phyloP scores from a whole-genome alignment of 1,140 invertebrate genomes.

The Listronotus oregonensis region DNA sequence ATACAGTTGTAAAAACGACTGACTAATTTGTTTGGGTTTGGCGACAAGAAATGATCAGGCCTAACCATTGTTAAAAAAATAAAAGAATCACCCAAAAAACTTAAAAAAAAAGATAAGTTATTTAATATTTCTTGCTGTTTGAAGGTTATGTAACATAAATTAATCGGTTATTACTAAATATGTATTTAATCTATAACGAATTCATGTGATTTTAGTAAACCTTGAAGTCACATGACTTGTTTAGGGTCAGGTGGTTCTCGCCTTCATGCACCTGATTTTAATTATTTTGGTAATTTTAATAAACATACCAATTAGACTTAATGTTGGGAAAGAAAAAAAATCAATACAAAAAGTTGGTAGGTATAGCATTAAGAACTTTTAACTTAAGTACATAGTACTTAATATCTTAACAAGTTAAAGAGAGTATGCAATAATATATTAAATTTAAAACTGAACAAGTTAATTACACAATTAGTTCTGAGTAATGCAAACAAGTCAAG shows the following conservation, averaged over 20 bases:
- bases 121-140: too few relatives aligned
- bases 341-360: too few relatives aligned
- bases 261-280: slow-evolving; percentile 13
- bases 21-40: slow-evolving; percentile 6
- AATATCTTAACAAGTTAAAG: too few relatives aligned
- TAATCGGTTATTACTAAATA: neutral
- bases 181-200: slow-evolving; percentile 1
- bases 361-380: too few relatives aligned
- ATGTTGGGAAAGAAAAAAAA: too few relatives aligned
- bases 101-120: too few relatives aligned
- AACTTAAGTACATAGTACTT: too few relatives aligned
- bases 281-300: slow-evolving; percentile 1
- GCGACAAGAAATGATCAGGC: neutral
- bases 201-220: slow-evolving; percentile 24
- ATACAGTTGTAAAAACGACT: neutral
- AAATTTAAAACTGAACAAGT: too few relatives aligned
- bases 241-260: slow-evolving; percentile 16
- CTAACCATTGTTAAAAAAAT: neutral
- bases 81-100: neutral
- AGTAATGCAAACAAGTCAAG: too few relatives aligned
- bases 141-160: slow-evolving; percentile 5
- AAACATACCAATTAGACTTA: neutral
- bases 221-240: slow-evolving; percentile 36
- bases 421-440: too few relatives aligned
- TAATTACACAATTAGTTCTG: too few relatives aligned